Conservation (phyloP, 2,797 vertebrate genomes). For the Lycodopsis pacificus region DNA sequence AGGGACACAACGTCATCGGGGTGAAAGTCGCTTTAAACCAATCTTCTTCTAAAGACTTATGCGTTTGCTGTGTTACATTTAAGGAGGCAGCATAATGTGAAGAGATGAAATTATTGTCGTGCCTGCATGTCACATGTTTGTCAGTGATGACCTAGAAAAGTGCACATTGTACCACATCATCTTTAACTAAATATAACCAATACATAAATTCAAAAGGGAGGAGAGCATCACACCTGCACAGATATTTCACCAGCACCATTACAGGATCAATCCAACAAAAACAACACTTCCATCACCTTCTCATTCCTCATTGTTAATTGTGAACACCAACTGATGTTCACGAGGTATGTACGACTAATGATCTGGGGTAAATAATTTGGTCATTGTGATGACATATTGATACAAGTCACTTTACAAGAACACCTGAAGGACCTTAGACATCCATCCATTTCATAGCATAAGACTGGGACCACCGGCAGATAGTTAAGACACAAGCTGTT, state of each 20-base stretch:
- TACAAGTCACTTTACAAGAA: not conserved
- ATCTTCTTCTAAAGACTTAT: not conserved
- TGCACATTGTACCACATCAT: constrained; percentile 31
- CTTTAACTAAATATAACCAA: not conserved
- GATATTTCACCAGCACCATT: not conserved
- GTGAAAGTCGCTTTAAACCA: not conserved
- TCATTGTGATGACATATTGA: not conserved
- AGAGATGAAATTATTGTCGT: not conserved
- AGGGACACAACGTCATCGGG: not conserved
- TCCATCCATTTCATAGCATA: not conserved
- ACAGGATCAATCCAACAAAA: not conserved
- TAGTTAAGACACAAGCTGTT: constrained; percentile 32
- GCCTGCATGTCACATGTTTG: constrained; percentile 19
- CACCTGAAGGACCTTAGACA: not conserved
- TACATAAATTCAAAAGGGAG: not conserved
- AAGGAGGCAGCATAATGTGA: constrained; percentile 13
- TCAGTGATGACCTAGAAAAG: constrained; percentile 36
- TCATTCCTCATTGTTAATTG: not conserved
- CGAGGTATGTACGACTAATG: not conserved
- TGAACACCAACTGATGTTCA: constrained; percentile 3
- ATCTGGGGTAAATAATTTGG: not conserved
- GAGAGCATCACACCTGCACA: not conserved
- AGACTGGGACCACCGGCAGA: constrained; percentile 25
- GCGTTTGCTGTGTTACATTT: constrained; percentile 20
- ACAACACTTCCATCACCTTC: not conserved